Base-by-base conservation (phyloP, 2,113 vertebrate genomes). In the Gobiocypris rarus region DNA sequence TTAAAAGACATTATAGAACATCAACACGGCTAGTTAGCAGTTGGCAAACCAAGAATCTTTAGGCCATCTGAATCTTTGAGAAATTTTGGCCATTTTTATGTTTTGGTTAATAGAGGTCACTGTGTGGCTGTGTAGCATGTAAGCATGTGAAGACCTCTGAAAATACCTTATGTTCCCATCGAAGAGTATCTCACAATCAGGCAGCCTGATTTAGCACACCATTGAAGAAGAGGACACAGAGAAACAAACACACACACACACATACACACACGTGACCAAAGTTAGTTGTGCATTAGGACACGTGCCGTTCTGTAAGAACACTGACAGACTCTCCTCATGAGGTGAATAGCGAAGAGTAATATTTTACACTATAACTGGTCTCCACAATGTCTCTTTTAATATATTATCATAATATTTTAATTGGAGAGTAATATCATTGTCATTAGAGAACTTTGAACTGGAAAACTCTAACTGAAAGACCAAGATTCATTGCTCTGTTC, bases 121-220 rank as follows among this genome's bases (percentile, higher is more conserved):
- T 50, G 1, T 84, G 48, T 84, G 15, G 10, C n/a, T 81, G 43
- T 86, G 80, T 69, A 15, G 50, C 31, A 80, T 28, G 65, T 75
- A 56, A 74, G 86, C 76, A 85, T 89, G 65, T 84, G 26, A 71
- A 86, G 71, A 88, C 74, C 85, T 58, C 80, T 84, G 78, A 88
- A 31, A 93, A 93, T 97, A 97, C 95, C 96, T 97, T 91, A 90
- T 90, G 84, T 86, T 92, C 93, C 91, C 92, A 87, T 94, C 94
- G 92, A 93, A 85, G 93, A 89, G 86, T 92, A 88, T 88, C 92
- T 96, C 93, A 94, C 91, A 92, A 91, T 94, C 94, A 93, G 95
- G 94, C 75, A 90, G 92, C 91, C 96, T 96, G 94, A 95, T 93
- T 90, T 89, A 92, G 91, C 22, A 75, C 48, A 71, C 71, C 69